Base-by-base conservation (phyloP, 1,140 invertebrate species). In the Ips nitidus region DNA sequence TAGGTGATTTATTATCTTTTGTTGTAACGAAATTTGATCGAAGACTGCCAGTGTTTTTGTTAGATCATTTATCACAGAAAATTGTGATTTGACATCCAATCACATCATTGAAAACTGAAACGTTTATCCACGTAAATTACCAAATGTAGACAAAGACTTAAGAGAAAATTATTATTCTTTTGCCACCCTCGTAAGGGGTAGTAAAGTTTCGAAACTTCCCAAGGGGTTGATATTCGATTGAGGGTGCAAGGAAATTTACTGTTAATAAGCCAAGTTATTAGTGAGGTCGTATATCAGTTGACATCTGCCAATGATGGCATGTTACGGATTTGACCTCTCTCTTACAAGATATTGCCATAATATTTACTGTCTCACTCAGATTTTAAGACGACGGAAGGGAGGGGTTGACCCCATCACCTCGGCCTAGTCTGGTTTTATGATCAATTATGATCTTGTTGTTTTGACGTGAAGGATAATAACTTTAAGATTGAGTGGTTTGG, bases 271-370 rank as follows among this genome's bases (percentile, higher is more conserved):
- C 63, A 66, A 66, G 63, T 71, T 71, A 71, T 71, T 71, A 71
- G 69, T 62, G 57, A 66, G 69, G 42, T 71, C 69, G 69, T 71
- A 71, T 71, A 71, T 71, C 69, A 71, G 69, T 71, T 71, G 69
- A 71, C 69, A 71, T 71, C 69, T 71, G 69, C 69, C 69, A 71
- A 71, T 71, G 69, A 71, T 71, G 69, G 69, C 64, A 66, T 71
- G 63, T 71, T 61, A 52, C 57, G 50, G 57, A 71, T 66, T 52
- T 71, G 69, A 71, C 69, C 69, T 71, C 55, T 71, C 63, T 41
- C 57, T 60, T 36, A 7, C 41, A 50, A 50, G 62, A 61, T 66
- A 59, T 59, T 68, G 60, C 66, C 56, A 68, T 56, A 68, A 68
- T 50, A 71, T 66, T 69, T 69, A 69, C 67, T 69, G 55, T 68